Evolutionary conservation across 2,113 vertebrate genomes (phyloP).

Genomic region (Thalassarche chlororhynchos): DNA sequence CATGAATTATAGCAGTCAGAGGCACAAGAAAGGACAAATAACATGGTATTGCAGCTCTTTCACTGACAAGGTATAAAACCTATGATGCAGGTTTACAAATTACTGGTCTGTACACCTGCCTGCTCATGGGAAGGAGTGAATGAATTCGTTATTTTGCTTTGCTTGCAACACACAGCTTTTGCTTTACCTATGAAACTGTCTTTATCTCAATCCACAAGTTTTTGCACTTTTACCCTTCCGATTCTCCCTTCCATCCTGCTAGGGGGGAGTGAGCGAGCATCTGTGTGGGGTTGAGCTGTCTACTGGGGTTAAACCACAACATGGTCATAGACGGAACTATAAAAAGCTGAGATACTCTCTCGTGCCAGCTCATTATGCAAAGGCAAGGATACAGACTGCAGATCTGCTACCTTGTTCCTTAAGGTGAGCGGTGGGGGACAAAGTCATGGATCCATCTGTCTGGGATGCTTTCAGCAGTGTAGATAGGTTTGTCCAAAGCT

Average conservation of each 20-base stretch:
- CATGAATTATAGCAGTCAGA: background rate
- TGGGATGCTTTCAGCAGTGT: background rate
- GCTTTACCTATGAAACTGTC: background rate
- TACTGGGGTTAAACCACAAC: background rate
- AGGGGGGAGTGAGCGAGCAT: accelerated
- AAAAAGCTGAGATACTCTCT: background rate
- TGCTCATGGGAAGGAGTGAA: background rate
- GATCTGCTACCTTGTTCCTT: background rate
- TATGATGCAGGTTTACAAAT: background rate
- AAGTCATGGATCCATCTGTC: background rate
- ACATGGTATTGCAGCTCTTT: background rate
- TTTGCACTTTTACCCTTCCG: background rate
- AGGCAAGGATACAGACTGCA: background rate
- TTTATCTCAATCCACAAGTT: background rate
- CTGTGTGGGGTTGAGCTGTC: background rate
- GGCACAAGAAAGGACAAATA: background rate
- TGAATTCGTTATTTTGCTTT: background rate
- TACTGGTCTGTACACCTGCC: background rate
- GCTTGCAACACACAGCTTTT: background rate
- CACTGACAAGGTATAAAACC: background rate
- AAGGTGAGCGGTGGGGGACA: background rate
- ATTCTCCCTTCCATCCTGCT: background rate
- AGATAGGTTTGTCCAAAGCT: background rate
- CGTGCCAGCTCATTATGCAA: background rate
- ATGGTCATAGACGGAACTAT: background rate